phyloP scores from a whole-genome alignment of 2,888 invertebrate genomes.

The Chrysolina haemoptera region DNA sequence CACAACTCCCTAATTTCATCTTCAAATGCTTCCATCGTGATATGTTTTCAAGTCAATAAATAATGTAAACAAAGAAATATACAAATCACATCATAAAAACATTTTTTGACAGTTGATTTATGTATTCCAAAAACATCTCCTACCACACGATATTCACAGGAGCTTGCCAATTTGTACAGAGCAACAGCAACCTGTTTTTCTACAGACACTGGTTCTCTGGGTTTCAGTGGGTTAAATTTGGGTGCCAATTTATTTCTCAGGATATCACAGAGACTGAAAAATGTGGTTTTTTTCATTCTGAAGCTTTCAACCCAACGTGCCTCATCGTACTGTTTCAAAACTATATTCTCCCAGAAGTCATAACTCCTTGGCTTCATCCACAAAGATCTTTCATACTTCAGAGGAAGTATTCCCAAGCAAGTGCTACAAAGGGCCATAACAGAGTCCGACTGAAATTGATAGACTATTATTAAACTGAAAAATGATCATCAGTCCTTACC shows the following conservation, averaged over 20 bases:
- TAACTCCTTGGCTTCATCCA: constrained; percentile 28
- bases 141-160: constrained; percentile 25
- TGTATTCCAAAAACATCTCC: constrained; percentile 23
- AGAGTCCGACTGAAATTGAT: constrained; percentile 18
- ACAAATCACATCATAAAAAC: constrained; percentile 14
- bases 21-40: too few relatives aligned
- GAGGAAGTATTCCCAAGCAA: constrained; percentile 17
- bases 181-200: constrained; percentile 28
- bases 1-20: too few relatives aligned
- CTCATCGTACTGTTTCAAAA: constrained; percentile 5
- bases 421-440: constrained; percentile 7
- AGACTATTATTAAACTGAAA: not conserved
- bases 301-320: constrained; percentile 26
- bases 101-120: constrained; percentile 23
- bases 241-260: constrained; percentile 17
- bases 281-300: constrained; percentile 23
- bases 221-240: constrained; percentile 1
- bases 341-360: constrained; percentile 27
- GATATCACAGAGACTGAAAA: constrained; percentile 16
- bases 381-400: constrained; percentile 17
- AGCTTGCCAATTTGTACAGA: constrained; percentile 25
- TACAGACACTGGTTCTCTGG: constrained; percentile 20
- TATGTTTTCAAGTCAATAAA: too few relatives aligned
- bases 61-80: too few relatives aligned
- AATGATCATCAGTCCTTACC: not conserved